These are phyloP conservation scores for Dasysyrphus albostriatus DNA, from an alignment of 2,888 invertebrate species.

Conservation along the genomic window DNA sequence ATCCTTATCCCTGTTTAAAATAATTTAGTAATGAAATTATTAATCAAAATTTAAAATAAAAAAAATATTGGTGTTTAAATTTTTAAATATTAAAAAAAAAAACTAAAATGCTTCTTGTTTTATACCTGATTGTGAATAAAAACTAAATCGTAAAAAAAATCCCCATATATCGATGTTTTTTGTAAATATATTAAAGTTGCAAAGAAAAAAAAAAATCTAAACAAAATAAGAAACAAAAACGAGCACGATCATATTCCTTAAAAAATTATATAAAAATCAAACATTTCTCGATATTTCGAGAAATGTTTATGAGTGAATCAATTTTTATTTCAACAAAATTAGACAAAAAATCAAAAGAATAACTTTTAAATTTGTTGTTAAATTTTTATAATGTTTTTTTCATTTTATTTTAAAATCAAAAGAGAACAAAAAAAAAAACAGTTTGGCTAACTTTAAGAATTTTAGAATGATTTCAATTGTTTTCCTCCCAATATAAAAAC, in stretches of 20 bases:
- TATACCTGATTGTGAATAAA: slow-evolving; percentile 76
- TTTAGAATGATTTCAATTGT: slow-evolving; percentile 41
- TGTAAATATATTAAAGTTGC: slow-evolving; percentile 72
- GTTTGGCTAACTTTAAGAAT: slow-evolving; percentile 62
- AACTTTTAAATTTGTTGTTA: slow-evolving; percentile 52
- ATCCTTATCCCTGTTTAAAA: not conserved
- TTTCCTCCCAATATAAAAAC: slow-evolving; percentile 53
- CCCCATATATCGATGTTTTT: slow-evolving; percentile 74
- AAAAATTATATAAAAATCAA: slow-evolving; percentile 74
- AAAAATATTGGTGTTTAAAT: slow-evolving; percentile 74
- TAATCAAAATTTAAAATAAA: slow-evolving; percentile 55
- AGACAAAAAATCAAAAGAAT: slow-evolving; percentile 37
- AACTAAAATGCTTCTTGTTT: slow-evolving; percentile 75
- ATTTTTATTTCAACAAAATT: slow-evolving; percentile 67
- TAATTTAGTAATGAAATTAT: slow-evolving; percentile 44
- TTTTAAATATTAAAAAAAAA: slow-evolving; percentile 49
- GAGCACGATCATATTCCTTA: slow-evolving; percentile 81
- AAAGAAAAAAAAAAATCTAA: slow-evolving; percentile 66
- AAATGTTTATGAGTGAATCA: slow-evolving; percentile 63
- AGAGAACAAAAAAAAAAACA: slow-evolving; percentile 25
- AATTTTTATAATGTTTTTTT: slow-evolving; percentile 23
- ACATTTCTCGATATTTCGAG: slow-evolving; percentile 59
- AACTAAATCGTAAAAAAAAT: slow-evolving; percentile 57
- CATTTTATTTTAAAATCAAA: not conserved
- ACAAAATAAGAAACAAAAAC: slow-evolving; percentile 77